Evolutionary conservation across 2,888 invertebrate species (phyloP).

Genomic region (Octonoba sinensis): DNA sequence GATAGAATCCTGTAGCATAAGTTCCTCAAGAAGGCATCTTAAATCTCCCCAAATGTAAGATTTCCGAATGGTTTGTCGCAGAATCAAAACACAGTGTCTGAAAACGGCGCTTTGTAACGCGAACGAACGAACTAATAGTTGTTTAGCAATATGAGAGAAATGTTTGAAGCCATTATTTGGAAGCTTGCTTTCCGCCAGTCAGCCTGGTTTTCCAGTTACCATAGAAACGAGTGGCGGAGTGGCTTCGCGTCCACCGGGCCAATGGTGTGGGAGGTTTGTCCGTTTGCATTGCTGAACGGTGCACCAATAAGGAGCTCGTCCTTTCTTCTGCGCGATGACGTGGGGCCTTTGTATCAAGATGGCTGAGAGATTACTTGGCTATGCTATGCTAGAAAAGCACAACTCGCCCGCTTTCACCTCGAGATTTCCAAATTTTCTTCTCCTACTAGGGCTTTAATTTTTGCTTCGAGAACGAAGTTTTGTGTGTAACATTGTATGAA

Average conservation of each 20-base stretch:
- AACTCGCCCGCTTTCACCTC: not conserved
- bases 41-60: too few relatives aligned
- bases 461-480: slow-evolving; percentile 8
- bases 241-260: not conserved
- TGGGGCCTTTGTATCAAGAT: slow-evolving; percentile 21
- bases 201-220: slow-evolving; percentile 8
- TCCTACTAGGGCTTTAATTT: not conserved
- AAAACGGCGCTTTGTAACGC: too few relatives aligned
- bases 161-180: slow-evolving; percentile 28
- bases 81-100: too few relatives aligned
- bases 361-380: slow-evolving; percentile 11
- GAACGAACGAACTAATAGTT: slow-evolving; percentile 12
- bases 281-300: slow-evolving; percentile 17
- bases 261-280: not conserved
- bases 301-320: slow-evolving; percentile 7
- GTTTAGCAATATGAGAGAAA: slow-evolving; percentile 23
- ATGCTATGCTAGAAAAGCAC: not conserved
- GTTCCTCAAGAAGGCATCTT: too few relatives aligned
- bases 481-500: slow-evolving; percentile 18
- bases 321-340: slow-evolving; percentile 7
- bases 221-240: not conserved
- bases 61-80: too few relatives aligned
- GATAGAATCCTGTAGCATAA: too few relatives aligned
- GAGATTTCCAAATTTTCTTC: slow-evolving; percentile 10
- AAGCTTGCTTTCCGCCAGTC: slow-evolving; percentile 12